phyloP scores from a whole-genome alignment of 2,113 vertebrate species.

The Poecile atricapillus region DNA sequence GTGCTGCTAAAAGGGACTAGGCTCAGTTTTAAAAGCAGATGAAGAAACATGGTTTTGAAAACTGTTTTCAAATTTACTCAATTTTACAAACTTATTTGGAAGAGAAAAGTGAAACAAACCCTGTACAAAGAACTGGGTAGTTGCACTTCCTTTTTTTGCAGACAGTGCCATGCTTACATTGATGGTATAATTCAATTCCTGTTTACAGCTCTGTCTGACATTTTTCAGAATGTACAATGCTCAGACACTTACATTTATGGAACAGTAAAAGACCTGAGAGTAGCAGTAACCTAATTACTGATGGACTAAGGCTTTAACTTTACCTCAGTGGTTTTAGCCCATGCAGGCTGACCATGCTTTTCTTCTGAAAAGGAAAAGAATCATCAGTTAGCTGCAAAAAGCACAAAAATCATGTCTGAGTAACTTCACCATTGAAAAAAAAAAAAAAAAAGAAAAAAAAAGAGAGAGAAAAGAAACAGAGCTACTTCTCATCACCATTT shows the following conservation, averaged over 20 bases:
- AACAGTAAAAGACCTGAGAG: background rate
- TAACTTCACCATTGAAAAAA: background rate
- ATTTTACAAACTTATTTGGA: background rate
- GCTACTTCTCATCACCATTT: background rate
- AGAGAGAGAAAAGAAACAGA: background rate
- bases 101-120: conserved; percentile 19
- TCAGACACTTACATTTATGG: background rate
- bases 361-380: background rate
- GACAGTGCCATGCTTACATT: background rate
- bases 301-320: background rate
- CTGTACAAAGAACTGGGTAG: background rate
- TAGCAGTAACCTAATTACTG: background rate
- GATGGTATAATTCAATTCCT: background rate
- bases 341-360: background rate
- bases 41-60: background rate
- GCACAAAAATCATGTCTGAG: background rate
- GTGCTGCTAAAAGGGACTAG: background rate
- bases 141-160: background rate
- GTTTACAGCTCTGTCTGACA: background rate
- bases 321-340: background rate
- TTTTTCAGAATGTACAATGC: background rate
- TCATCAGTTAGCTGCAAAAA: background rate
- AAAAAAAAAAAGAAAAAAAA: background rate
- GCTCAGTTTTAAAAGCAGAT: background rate
- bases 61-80: background rate